phyloP scores from a whole-genome alignment of 2,113 vertebrate species.

The Gavia stellata region DNA sequence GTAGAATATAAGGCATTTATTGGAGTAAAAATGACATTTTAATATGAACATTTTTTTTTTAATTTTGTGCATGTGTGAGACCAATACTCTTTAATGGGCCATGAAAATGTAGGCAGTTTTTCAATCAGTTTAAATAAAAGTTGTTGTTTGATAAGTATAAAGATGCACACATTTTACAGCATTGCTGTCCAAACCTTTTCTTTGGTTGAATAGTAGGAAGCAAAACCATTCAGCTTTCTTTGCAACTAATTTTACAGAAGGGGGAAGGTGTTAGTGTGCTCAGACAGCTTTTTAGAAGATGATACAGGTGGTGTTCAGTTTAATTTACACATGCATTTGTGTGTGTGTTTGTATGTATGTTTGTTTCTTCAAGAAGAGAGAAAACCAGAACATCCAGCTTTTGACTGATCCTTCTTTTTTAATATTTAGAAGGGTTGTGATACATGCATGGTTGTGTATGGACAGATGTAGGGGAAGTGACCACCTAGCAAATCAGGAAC shows the following conservation, averaged over 20 bases:
- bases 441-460: accelerated
- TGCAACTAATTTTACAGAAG: background rate
- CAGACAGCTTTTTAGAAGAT: background rate
- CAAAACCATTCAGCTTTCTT: background rate
- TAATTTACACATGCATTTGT: background rate
- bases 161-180: background rate
- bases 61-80: background rate
- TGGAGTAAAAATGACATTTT: background rate
- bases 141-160: background rate
- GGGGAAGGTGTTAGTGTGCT: background rate
- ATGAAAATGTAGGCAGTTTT: background rate
- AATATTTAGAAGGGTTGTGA: background rate
- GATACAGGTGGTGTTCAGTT: background rate
- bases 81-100: background rate
- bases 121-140: background rate
- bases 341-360: background rate
- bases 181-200: background rate
- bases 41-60: background rate
- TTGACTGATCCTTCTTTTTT: background rate
- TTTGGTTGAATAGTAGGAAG: background rate
- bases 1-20: background rate
- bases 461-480: background rate
- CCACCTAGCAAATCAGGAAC: background rate
- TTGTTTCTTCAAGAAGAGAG: background rate
- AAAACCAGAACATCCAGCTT: background rate